Evolutionary conservation across 92 coral and sea anemone species (phyloP), one percentile per base, ranked within the genome.

Genomic region (Phenganax stokvisi): DNA sequence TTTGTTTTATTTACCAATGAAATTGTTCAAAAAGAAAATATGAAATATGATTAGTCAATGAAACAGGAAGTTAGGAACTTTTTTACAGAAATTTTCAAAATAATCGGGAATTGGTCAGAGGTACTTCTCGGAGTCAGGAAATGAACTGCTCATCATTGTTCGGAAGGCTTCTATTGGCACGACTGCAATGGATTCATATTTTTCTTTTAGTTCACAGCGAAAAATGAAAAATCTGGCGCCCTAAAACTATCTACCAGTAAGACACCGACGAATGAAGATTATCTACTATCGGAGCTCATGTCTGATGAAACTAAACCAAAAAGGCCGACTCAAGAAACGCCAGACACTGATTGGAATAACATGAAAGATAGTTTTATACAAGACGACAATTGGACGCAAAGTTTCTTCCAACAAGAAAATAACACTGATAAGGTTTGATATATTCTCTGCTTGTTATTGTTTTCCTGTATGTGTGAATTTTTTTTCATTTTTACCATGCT

Each of bases 251-350:
- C 83, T 20, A 85, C 58, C 72, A 76, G 69, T 44, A 86, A 76
- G 75, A 86, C 25, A 58, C 60, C 73, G 31, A 20, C 68, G 7
- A 71, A 75, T 69, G 83, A 86, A 80, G 89, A 86, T 31, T 60
- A 75, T 9, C 74, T 86, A 25, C 60, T 86, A 57, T 84, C 80
- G 53, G 79, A 86, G 20, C 75, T 86, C 13, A 75, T 86, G 79
- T 81, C 83, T 17, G 81, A 73, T 64, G 3, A 85, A n/a, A 47
- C 56, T n/a, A 56, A 60, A 65, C 53, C 16, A 57, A 73, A 56
- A 20, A 57, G 37, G 13, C 44, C 12, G 47, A 73, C 25, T 56
- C 81, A 76, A 16, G 55, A 12, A 9, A 12, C 60, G 0, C 15
- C 81, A 56, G 88, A 81, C 66, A 66, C 81, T 2, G 84, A 80